Evolutionary conservation across 2,888 invertebrate species (phyloP).

Genomic region (Pachliopta kotzebuea): DNA sequence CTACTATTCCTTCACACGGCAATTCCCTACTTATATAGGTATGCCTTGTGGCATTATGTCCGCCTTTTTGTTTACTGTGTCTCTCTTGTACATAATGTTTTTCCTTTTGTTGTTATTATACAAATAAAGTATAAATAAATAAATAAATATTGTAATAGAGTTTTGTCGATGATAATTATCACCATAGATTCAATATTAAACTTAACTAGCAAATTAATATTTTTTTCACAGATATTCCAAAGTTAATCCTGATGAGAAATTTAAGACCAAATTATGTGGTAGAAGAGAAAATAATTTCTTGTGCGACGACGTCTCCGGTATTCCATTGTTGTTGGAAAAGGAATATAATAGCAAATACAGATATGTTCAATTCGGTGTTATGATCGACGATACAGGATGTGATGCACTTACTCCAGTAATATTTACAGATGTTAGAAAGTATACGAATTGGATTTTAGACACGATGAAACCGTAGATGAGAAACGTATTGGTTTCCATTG

Average conservation of each 20-base stretch:
- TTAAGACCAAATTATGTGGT: neutral
- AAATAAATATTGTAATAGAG: too few species aligned
- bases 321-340: constrained; percentile 73
- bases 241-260: constrained; percentile 56
- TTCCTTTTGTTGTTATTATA: too few species aligned
- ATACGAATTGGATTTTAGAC: constrained; percentile 57
- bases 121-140: too few species aligned
- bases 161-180: neutral
- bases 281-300: constrained; percentile 43
- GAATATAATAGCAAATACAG: constrained; percentile 23
- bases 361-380: constrained; percentile 42
- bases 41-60: too few species aligned
- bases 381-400: constrained; percentile 33
- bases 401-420: constrained; percentile 57
- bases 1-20: too few species aligned
- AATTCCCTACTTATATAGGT: too few species aligned
- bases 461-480: constrained; percentile 35
- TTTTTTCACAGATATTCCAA: constrained; percentile 32
- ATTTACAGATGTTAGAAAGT: constrained; percentile 59
- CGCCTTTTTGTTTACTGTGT: too few species aligned
- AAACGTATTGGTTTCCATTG: neutral
- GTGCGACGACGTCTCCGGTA: constrained; percentile 84
- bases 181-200: neutral
- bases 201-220: neutral
- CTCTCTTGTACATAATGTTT: too few species aligned